Evolutionary conservation across 2,113 vertebrate species (phyloP).

Genomic region (Oreocharis arfaki): DNA sequence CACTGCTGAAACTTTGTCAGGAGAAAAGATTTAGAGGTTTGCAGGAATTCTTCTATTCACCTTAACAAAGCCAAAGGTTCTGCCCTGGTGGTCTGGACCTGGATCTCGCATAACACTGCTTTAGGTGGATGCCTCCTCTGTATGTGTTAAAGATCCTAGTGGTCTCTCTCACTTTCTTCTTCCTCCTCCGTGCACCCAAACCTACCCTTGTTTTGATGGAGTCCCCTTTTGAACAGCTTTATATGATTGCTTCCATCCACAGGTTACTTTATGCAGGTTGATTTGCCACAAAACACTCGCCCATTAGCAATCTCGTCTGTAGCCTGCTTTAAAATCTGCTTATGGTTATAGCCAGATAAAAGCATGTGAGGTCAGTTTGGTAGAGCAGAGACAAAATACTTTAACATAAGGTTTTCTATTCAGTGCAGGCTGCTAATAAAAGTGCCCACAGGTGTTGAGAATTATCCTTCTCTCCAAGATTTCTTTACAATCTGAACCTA

Average conservation of each 20-base stretch:
- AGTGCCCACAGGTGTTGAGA: conserved; percentile 57
- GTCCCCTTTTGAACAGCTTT: not conserved
- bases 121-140: not conserved
- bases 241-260: conserved; percentile 26
- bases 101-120: fast-evolving
- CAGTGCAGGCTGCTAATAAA: conserved; percentile 56
- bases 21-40: not conserved
- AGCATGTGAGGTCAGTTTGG: conserved; percentile 35
- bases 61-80: not conserved
- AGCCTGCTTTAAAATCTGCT: conserved; percentile 52
- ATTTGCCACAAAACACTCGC: conserved; percentile 11
- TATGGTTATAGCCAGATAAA: conserved; percentile 53
- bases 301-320: conserved; percentile 17
- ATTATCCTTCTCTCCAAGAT: conserved; percentile 56
- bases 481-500: conserved; percentile 62
- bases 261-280: not conserved
- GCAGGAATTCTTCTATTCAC: not conserved
- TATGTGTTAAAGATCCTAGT: not conserved
- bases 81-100: not conserved
- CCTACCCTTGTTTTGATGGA: not conserved
- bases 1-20: not conserved
- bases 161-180: not conserved
- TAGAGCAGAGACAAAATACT: conserved; percentile 27
- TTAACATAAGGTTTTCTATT: conserved; percentile 57
- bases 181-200: not conserved